phyloP scores from a whole-genome alignment of 2,888 invertebrate species.

The Agrotis segetum region DNA sequence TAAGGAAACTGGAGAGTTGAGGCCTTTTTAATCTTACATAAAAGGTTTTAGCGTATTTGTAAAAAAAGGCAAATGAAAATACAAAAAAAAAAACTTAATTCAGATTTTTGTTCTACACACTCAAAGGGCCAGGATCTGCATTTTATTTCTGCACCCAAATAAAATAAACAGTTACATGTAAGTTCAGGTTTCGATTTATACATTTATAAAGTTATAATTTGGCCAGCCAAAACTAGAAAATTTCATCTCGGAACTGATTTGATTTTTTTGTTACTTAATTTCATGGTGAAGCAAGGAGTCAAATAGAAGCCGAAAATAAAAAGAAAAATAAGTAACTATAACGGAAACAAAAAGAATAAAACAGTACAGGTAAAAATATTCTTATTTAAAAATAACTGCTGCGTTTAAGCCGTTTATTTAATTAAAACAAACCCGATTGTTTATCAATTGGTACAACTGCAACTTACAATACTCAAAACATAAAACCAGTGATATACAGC shows the following conservation, averaged over 20 bases:
- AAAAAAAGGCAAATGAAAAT: too few relatives aligned
- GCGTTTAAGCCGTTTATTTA: too few relatives aligned
- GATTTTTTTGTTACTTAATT: background rate
- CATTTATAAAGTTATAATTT: background rate
- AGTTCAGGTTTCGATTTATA: background rate
- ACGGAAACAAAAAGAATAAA: too few relatives aligned
- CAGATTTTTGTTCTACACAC: background rate
- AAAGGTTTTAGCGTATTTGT: too few relatives aligned
- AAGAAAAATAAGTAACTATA: too few relatives aligned
- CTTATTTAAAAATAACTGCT: background rate
- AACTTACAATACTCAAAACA: background rate
- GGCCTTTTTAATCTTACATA: too few relatives aligned
- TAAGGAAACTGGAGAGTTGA: background rate
- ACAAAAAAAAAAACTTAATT: too few relatives aligned
- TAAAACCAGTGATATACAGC: conserved; percentile 14
- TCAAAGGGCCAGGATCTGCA: background rate
- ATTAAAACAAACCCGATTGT: background rate
- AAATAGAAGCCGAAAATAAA: too few relatives aligned
- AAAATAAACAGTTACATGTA: too few relatives aligned
- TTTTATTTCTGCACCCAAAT: background rate
- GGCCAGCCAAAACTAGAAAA: background rate
- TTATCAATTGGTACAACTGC: background rate
- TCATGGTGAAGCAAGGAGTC: background rate
- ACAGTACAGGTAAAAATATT: background rate
- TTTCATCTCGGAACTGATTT: too few relatives aligned